Evolutionary conservation across 1,140 invertebrate species (phyloP).

Genomic region (Brachionus calyciflorus): DNA sequence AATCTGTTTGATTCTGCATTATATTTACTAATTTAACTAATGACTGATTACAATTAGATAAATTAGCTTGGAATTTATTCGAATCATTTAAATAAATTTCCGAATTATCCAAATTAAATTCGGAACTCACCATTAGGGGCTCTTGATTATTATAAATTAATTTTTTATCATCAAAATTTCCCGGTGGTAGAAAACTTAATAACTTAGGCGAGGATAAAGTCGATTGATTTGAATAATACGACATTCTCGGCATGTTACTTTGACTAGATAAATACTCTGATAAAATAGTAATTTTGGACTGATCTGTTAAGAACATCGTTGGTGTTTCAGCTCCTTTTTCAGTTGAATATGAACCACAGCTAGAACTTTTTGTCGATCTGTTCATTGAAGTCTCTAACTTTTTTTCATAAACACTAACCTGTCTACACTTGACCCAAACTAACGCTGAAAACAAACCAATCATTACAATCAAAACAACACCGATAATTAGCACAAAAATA

Average conservation of each 20-base stretch:
- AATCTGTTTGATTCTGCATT: constrained; percentile 2
- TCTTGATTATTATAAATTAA: constrained; percentile 18
- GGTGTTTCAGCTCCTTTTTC: not conserved
- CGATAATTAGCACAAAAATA: not conserved
- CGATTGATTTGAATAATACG: constrained; percentile 19
- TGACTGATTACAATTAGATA: not conserved
- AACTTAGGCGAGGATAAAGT: not conserved
- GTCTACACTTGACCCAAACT: constrained; percentile 20
- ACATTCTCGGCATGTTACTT: not conserved
- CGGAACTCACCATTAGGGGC: not conserved
- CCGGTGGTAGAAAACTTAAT: constrained; percentile 17
- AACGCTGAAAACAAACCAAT: not conserved
- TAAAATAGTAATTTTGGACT: constrained; percentile 18
- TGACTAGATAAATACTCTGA: constrained; percentile 21
- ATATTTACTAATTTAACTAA: constrained; percentile 15
- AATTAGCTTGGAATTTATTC: constrained; percentile 11
- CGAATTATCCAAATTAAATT: constrained; percentile 22
- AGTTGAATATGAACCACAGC: constrained; percentile 1
- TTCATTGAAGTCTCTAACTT: constrained; percentile 3
- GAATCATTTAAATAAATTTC: constrained; percentile 23
- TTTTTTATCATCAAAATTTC: not conserved
- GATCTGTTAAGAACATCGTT: not conserved
- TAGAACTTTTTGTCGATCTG: constrained; percentile 15
- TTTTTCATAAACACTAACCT: not conserved
- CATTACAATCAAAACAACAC: not conserved